Base-by-base conservation (phyloP, 2,797 vertebrate species). In the Sebastes baramenuke region DNA sequence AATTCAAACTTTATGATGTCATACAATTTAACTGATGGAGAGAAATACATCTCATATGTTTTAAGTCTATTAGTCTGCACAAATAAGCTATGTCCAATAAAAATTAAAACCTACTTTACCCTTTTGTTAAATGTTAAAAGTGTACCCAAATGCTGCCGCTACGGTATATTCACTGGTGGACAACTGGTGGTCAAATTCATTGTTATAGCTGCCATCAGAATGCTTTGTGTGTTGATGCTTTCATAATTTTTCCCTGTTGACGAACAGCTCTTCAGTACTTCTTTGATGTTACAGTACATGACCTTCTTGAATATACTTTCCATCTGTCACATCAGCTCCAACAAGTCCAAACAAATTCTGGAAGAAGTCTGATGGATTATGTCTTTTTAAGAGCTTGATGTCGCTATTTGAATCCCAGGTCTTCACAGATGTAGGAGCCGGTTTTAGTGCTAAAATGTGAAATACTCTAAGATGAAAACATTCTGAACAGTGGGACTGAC, bases 401-500 rank as follows among this genome's bases (percentile, higher is more conserved):
- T 30, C 25, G 42, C 4, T 29, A 13, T 64, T 36, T 64, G 32
- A 55, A 42, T 32, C 18, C 4, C 52, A 24, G n/a, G 0, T 66
- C 72, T 75, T 81, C 36, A 67, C 29, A 59, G 24, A 72, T 20
- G 62, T 72, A 38, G 24, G 13, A 68, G 34, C 25, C 27, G 8
- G 12, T 62, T 68, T 67, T n/a, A 24, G 16, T 30, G 46, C 34
- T 38, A 9, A 67, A 65, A 34, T 58, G 7, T 46, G 10, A 46
- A 46, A 1, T 27, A 42, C 68, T 84, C 24, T n/a, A 10, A 74
- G 20, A 61, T 67, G 2, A 72, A 75, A 78, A 52, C 30, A 10
- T 62, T 68, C 13, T 59, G 25, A 32, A 72, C 71, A 84, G 59
- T 6, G 42, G 32, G 55, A 79, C 9, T 60, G 75, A 83, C 64